These are phyloP conservation scores for Macropis europaea DNA, from an alignment of 2,888 invertebrate genomes.

Conservation along the genomic window DNA sequence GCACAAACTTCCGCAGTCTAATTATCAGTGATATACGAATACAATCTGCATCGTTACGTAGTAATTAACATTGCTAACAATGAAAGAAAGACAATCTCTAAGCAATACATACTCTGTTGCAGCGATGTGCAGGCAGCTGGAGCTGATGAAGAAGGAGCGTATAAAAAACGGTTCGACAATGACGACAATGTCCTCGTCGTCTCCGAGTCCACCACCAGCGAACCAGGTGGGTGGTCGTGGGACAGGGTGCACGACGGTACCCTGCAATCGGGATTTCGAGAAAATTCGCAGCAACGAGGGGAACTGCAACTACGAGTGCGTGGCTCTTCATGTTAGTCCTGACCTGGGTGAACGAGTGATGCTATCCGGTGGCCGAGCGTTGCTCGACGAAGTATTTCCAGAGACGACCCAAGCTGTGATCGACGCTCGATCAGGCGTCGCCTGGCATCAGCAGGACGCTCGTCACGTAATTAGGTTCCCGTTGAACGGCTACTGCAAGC, in stretches of 20 bases:
- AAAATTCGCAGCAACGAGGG: slow-evolving; percentile 53
- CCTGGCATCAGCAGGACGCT: slow-evolving; percentile 91
- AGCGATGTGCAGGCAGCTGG: slow-evolving; percentile 88
- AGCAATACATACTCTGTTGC: slow-evolving; percentile 54
- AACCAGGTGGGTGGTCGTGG: slow-evolving; percentile 69
- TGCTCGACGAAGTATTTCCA: slow-evolving; percentile 89
- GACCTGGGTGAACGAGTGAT: slow-evolving; percentile 91
- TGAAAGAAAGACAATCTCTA: not conserved
- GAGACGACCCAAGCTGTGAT: slow-evolving; percentile 90
- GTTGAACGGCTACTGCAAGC: slow-evolving; percentile 92
- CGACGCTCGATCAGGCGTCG: slow-evolving; percentile 89
- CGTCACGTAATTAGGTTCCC: slow-evolving; percentile 92
- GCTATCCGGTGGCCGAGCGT: slow-evolving; percentile 89
- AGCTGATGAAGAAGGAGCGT: slow-evolving; percentile 87
- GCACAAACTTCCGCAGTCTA: no score
- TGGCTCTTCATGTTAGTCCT: slow-evolving; percentile 90
- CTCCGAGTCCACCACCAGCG: slow-evolving; percentile 77
- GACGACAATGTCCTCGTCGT: slow-evolving; percentile 49
- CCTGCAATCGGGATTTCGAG: slow-evolving; percentile 53
- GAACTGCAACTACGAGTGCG: slow-evolving; percentile 85
- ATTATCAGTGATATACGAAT: no score
- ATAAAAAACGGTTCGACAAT: slow-evolving; percentile 81
- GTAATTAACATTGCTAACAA: not conserved
- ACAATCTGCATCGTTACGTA: no score
- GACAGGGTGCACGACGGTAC: slow-evolving; percentile 55